phyloP scores from a whole-genome alignment of 2,888 invertebrate genomes.

The Cabera pusaria region DNA sequence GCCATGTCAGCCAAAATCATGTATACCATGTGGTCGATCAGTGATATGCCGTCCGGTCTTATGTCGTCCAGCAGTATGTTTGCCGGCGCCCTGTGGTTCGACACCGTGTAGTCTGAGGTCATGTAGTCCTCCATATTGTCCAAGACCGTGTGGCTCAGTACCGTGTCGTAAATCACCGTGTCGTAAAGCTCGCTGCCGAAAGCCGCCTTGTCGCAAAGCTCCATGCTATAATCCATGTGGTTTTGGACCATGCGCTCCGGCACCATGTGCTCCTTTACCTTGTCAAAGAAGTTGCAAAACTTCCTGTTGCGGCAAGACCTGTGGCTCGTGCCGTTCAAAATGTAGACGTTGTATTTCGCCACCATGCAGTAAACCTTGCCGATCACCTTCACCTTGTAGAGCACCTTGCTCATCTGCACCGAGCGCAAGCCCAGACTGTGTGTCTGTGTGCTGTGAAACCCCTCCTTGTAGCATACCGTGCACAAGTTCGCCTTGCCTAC shows the following conservation, averaged over 20 bases:
- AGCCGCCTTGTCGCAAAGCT: slow-evolving; percentile 12
- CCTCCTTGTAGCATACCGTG: slow-evolving; percentile 39
- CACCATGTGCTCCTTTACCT: too few species aligned
- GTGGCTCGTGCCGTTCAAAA: slow-evolving; percentile 6
- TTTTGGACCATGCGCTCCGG: slow-evolving; percentile 1
- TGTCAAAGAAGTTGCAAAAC: slow-evolving; percentile 42
- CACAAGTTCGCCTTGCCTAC: slow-evolving; percentile 57
- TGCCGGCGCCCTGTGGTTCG: background rate
- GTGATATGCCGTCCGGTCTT: background rate
- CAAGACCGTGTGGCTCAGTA: background rate
- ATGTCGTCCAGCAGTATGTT: background rate
- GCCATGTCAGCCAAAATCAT: background rate
- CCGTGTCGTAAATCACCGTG: slow-evolving; percentile 4
- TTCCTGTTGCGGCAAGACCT: slow-evolving; percentile 39
- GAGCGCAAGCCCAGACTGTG: too few species aligned
- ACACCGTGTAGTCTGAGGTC: background rate
- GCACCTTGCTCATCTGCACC: slow-evolving; percentile 7
- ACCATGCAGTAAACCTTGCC: slow-evolving; percentile 31
- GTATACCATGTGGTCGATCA: too few species aligned
- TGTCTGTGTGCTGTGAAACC: slow-evolving; percentile 18
- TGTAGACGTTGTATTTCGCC: slow-evolving; percentile 21
- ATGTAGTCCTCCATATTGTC: background rate
- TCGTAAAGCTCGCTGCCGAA: slow-evolving; percentile 1
- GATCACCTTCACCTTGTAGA: slow-evolving; percentile 18
- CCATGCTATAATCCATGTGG: slow-evolving; percentile 14